A percentile compares a stretch with the other conserved stretches of the same genome.
Evolutionary conservation across 2,888 invertebrate species (phyloP).

Genomic region (Drosophila leonis): DNA sequence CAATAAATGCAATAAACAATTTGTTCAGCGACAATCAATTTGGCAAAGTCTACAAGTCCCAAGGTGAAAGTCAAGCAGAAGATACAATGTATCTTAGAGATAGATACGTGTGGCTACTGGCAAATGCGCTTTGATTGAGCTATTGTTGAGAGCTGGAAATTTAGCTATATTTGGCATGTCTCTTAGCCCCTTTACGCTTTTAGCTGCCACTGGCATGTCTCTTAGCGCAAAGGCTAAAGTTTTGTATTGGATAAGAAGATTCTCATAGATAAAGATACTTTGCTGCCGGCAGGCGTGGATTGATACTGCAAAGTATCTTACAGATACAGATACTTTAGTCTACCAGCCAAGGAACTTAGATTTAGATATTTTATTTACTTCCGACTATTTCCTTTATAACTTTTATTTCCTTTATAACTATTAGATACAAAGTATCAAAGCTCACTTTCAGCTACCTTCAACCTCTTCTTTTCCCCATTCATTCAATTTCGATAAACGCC

Average conservation of each 20-base stretch:
- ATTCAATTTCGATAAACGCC: not conserved
- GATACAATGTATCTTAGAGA: slow-evolving; percentile 21
- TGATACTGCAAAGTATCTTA: no score
- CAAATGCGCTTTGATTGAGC: slow-evolving; percentile 8
- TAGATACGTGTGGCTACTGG: not conserved
- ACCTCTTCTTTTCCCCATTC: not conserved
- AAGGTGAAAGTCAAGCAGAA: slow-evolving; percentile 32
- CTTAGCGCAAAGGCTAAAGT: no score
- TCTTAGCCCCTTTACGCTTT: not conserved
- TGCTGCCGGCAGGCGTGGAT: no score
- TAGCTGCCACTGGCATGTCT: no score
- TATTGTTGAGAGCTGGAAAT: not conserved
- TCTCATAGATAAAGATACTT: no score
- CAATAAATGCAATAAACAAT: slow-evolving; percentile 31
- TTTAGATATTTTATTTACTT: no score
- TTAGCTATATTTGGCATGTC: not conserved
- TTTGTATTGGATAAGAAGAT: no score
- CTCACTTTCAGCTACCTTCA: not conserved
- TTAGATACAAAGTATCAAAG: no score
- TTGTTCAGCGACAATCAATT: slow-evolving; percentile 27
- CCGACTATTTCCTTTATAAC: no score
- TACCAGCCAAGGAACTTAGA: no score
- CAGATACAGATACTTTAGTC: no score
- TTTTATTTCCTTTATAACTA: no score
- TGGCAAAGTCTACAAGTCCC: slow-evolving; percentile 4